Evolutionary conservation across 1,140 invertebrate species (phyloP).

Genomic region (Patella vulgata): DNA sequence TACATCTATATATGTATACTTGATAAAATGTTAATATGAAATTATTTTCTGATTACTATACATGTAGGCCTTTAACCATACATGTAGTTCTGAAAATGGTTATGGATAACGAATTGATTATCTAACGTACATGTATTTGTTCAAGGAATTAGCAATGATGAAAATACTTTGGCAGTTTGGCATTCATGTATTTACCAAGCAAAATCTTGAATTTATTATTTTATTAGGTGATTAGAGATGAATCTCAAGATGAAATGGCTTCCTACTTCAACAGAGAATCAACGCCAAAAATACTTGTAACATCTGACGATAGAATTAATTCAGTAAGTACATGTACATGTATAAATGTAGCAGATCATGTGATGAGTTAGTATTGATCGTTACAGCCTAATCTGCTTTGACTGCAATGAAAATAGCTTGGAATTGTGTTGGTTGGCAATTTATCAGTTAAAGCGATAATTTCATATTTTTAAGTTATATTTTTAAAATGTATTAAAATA

Average conservation of each 20-base stretch:
- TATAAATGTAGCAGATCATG: neutral
- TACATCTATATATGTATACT: neutral
- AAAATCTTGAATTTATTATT: constrained; percentile 12
- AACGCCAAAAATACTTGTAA: constrained; percentile 94
- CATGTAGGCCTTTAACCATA: neutral
- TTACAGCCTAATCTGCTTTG: neutral
- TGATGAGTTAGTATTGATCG: constrained; percentile 5
- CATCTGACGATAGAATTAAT: constrained; percentile 90
- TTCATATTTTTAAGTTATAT: no score
- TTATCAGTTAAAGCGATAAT: neutral
- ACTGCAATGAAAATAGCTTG: neutral
- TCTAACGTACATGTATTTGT: neutral
- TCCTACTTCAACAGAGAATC: constrained; percentile 86
- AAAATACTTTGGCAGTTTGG: no score
- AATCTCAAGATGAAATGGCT: constrained; percentile 88
- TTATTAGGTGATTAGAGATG: constrained; percentile 71
- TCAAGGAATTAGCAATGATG: neutral
- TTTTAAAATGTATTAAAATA: no score
- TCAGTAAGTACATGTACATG: constrained; percentile 68
- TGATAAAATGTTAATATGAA: neutral
- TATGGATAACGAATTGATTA: neutral
- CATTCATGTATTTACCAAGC: no score
- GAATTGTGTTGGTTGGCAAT: neutral
- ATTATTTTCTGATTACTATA: neutral
- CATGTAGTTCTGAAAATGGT: neutral